phyloP scores from a whole-genome alignment of 1,140 invertebrate genomes.

The Acromyrmex charruanus region DNA sequence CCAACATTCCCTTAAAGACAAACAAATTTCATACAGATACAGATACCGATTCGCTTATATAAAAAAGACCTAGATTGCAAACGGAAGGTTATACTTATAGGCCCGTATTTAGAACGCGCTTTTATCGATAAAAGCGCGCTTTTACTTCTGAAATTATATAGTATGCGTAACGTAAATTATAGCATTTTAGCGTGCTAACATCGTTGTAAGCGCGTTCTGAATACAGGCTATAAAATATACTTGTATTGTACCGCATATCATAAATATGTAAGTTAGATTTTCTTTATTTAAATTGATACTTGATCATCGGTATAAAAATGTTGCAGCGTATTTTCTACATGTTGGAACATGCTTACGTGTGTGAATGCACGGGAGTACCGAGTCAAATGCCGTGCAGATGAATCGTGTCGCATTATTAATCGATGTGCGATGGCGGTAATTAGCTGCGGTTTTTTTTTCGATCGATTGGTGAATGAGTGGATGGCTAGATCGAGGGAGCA shows the following conservation, averaged over 20 bases:
- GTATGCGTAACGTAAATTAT: too few species aligned
- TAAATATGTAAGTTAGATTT: neutral
- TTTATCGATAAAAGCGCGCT: too few species aligned
- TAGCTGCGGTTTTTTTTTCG: slow-evolving; percentile 23
- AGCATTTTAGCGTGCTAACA: too few species aligned
- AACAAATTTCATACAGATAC: too few species aligned
- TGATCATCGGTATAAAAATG: neutral
- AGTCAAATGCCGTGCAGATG: slow-evolving; percentile 18
- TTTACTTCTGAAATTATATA: too few species aligned
- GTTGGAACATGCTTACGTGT: neutral
- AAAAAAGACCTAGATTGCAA: too few species aligned
- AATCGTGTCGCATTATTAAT: slow-evolving; percentile 36
- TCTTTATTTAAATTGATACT: neutral
- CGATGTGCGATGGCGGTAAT: slow-evolving; percentile 23
- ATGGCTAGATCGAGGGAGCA: slow-evolving; percentile 7
- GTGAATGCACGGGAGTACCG: slow-evolving; percentile 22
- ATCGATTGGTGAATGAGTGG: neutral
- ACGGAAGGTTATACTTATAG: too few species aligned
- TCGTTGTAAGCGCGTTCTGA: too few species aligned
- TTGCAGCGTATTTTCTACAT: neutral
- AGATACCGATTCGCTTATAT: too few species aligned
- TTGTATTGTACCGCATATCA: neutral
- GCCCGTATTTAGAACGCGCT: too few species aligned
- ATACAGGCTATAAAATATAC: too few species aligned
- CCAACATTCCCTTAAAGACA: too few species aligned